These are phyloP conservation scores for Drosophila bipectinata DNA, from an alignment of 1,140 invertebrate species.

Conservation along the genomic window DNA sequence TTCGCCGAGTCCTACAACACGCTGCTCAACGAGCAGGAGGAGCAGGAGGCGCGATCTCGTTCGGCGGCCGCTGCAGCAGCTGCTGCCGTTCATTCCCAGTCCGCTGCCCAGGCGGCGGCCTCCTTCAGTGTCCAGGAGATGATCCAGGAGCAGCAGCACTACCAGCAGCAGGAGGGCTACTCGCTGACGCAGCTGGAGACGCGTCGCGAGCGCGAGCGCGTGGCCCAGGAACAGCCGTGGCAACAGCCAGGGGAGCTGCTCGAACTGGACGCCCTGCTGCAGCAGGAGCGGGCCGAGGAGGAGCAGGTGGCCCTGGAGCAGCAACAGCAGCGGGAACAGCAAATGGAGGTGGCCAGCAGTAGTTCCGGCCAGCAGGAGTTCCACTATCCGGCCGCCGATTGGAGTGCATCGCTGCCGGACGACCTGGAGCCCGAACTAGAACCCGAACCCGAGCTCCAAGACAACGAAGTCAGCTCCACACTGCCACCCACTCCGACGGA, in stretches of 20 bases:
- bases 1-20: constrained; percentile 82
- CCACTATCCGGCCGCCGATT: constrained; percentile 9
- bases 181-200: constrained; percentile 79
- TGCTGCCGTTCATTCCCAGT: neutral
- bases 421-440: neutral
- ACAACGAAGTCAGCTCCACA: constrained; percentile 67
- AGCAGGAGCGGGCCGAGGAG: constrained; percentile 77
- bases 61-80: constrained; percentile 18
- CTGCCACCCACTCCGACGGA: constrained; percentile 48
- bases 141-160: constrained; percentile 74
- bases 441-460: constrained; percentile 39
- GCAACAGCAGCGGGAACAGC: constrained; percentile 26
- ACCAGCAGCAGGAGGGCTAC: constrained; percentile 80
- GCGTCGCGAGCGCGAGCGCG: constrained; percentile 74
- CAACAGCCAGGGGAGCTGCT: constrained; percentile 53
- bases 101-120: constrained; percentile 14
- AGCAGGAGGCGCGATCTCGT: constrained; percentile 26
- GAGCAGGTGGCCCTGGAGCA: constrained; percentile 72
- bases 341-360: constrained; percentile 38
- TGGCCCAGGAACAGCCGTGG: constrained; percentile 34
- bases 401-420: neutral
- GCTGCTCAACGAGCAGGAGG: constrained; percentile 61
- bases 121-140: constrained; percentile 66
- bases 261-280: constrained; percentile 73
- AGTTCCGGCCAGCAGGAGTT: constrained; percentile 28